A percentile compares a stretch with the other conserved stretches of the same genome.
Conservation (phyloP, 2,113 vertebrate genomes). For the Aptenodytes forsteri region DNA sequence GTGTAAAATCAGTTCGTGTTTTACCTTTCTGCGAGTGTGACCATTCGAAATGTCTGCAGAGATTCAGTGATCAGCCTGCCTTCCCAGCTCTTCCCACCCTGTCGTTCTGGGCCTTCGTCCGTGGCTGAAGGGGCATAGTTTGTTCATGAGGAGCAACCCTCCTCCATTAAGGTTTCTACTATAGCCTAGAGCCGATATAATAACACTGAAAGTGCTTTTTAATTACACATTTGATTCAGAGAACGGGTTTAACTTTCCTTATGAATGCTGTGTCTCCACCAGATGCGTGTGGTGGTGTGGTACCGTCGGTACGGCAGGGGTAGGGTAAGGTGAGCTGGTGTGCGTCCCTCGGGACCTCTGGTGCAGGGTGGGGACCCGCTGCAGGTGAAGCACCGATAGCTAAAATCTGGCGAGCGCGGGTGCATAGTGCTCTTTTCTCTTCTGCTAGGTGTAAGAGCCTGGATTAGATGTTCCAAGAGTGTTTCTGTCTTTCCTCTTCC, state of each 20-base stretch:
- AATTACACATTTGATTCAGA: background rate
- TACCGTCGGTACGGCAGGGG: background rate
- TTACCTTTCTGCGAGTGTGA: background rate
- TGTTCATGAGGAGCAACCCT: background rate
- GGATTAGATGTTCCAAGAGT: background rate
- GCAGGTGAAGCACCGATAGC: too few relatives aligned
- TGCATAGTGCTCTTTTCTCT: background rate
- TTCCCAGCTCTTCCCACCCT: background rate
- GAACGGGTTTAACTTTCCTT: background rate
- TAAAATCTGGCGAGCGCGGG: fast-evolving
- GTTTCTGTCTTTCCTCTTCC: background rate
- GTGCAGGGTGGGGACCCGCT: background rate
- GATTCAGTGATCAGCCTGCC: background rate
- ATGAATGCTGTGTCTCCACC: too few relatives aligned
- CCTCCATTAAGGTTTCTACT: background rate
- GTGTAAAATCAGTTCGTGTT: background rate
- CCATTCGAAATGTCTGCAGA: background rate
- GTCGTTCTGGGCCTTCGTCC: fast-evolving
- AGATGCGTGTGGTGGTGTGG: background rate
- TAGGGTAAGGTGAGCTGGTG: background rate
- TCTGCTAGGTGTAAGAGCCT: background rate
- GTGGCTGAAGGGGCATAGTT: too few relatives aligned
- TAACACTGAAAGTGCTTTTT: too few relatives aligned
- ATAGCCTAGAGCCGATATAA: too few relatives aligned
- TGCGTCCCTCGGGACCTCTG: background rate